Evolutionary conservation across 2,888 invertebrate species (phyloP), one percentile per base, ranked within the genome.

Genomic region (Abrostola tripartita): DNA sequence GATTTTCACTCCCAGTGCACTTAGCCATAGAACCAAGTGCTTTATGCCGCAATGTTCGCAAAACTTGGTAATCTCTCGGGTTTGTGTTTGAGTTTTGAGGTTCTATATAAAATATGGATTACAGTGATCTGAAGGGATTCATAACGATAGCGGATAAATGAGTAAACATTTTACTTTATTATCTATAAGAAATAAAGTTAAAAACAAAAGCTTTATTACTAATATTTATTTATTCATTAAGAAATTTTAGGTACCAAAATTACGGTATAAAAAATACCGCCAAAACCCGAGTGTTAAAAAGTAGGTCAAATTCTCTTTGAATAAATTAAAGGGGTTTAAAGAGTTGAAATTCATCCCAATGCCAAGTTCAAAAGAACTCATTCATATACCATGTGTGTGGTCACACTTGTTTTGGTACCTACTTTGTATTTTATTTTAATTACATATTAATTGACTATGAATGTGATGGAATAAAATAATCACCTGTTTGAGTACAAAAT

Each of bases 231-330:
- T 47, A 47, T 47, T 47, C 44, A 47, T 8, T 14, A 47, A 47
- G 14, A 47, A 47, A 9, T 47, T 14, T 47, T 47, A 24, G 44
- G 44, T 47, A 47, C 9, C 14, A 47, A 47, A 44, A 47, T 14
- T 47, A 47, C 44, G 44, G 44, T 14, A 47, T 47, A 47, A 47
- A 47, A 14, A 47, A 47, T 47, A 47, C 44, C 44, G 44, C 44
- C 44, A 24, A 47, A 47, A 47, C 44, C 44, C 14, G 44, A 47
- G 14, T 47, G 44, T 47, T 47, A 47, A 47, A 47, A 47, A 47
- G 44, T 47, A 47, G 44, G 44, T 47, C 44, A 14, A 47, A 47
- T 47, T 47, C 44, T 47, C 44, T 24, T 47, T 47, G 44, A 47
- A 47, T 47, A 47, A 47, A 47, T 47, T 47, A 47, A 47, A 47